Base-by-base conservation (phyloP, 2,888 invertebrate species). In the Papilio protenor region DNA sequence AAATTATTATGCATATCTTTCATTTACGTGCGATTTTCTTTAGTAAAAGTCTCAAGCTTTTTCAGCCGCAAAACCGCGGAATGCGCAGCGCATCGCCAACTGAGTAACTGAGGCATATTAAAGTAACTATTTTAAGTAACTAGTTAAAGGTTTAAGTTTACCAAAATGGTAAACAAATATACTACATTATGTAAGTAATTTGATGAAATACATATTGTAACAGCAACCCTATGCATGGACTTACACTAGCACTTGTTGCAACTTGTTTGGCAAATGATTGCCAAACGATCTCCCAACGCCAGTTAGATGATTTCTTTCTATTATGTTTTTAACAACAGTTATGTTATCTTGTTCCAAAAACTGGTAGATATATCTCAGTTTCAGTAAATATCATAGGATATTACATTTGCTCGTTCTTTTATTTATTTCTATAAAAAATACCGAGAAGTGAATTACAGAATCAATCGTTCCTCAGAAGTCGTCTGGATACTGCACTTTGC, bases 1-100 rank as follows among this genome's bases (percentile, higher is more conserved):
- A 73, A 45, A 66, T 66, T 66, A 64, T 61, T 59, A 70, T 73
- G 45, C 14, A 14, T n/a, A 10, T 55, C 23, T 49, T 16, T 47
- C 14, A 45, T 76, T 69, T 27, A 79, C 66, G 81, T 85, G 82
- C 57, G 82, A 77, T 83, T 57, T 87, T 88, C 83, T 78, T 61
- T 55, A 81, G 81, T 79, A 72, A 80, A 77, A 77, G 76, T 75
- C 33, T 81, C 84, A 82, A 47, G 23, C 75, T 87, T 87, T 89
- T 91, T 91, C 88, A 91, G 90, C 87, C 90, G 87, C 89, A 87
- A 78, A 90, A 92, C 92, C 91, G 90, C 92, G 87, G 90, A 90
- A 92, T 92, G 89, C 83, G 82, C 82, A 84, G 89, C 87, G 87
- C 71, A 66, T 85, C 85, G 85, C 83, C 80, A 82, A 81, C 83